These are phyloP conservation scores for Peromyscus polionotus DNA, from an alignment of 2,113 vertebrate species.

Conservation along the genomic window DNA sequence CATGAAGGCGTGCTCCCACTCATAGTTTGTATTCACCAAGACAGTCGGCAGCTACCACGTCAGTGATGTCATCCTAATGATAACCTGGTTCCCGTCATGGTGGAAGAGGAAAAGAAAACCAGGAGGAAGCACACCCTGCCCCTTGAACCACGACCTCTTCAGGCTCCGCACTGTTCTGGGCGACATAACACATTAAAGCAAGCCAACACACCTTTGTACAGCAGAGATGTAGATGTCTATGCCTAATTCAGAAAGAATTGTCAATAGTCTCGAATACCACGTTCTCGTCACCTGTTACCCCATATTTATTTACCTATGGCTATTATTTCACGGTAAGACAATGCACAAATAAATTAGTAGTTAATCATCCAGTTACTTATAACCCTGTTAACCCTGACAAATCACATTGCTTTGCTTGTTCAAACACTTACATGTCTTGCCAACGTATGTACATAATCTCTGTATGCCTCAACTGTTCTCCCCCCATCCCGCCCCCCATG, in stretches of 20 bases:
- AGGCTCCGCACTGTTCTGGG: background rate
- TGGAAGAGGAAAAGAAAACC: background rate
- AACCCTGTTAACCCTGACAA: background rate
- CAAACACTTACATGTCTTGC: background rate
- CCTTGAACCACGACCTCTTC: background rate
- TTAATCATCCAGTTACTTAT: background rate
- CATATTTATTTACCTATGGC: background rate
- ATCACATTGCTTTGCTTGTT: constrained; percentile 44
- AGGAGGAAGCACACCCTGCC: background rate
- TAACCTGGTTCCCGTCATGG: background rate
- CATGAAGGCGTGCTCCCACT: background rate
- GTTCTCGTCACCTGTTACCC: background rate
- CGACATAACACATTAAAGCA: background rate
- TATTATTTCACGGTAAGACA: background rate
- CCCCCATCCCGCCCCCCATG: background rate
- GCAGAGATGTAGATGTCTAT: background rate
- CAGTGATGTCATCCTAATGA: background rate
- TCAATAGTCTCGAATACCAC: background rate
- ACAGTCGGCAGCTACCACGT: background rate
- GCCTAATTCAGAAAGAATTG: background rate
- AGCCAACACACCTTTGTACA: background rate
- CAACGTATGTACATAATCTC: background rate
- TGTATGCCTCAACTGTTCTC: background rate
- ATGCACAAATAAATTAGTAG: background rate
- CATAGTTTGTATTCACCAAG: background rate